These are phyloP conservation scores for Trilocha varians DNA, from an alignment of 2,888 invertebrate genomes.

Conservation along the genomic window DNA sequence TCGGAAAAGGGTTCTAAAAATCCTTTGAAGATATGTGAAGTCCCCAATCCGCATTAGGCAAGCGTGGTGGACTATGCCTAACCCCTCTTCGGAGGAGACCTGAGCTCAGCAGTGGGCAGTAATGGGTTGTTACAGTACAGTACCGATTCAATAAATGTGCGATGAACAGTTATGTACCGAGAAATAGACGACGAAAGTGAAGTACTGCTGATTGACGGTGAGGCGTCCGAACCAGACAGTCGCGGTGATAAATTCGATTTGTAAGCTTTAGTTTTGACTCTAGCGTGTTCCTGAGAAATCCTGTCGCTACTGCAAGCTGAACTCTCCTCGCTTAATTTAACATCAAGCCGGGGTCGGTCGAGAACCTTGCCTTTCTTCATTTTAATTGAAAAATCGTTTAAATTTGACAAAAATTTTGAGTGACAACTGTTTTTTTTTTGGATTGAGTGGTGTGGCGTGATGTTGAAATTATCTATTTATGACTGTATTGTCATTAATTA, in stretches of 20 bases:
- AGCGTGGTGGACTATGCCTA: too few relatives aligned
- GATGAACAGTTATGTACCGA: too few relatives aligned
- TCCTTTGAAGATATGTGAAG: too few relatives aligned
- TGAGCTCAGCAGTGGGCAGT: too few relatives aligned
- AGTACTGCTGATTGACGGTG: conserved; percentile 11
- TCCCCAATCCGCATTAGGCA: too few relatives aligned
- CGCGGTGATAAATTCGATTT: conserved; percentile 9
- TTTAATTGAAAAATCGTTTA: not conserved
- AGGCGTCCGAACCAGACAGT: conserved; percentile 9
- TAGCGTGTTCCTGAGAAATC: conserved; percentile 19
- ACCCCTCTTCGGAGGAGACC: too few relatives aligned
- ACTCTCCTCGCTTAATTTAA: conserved; percentile 3
- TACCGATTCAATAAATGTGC: too few relatives aligned
- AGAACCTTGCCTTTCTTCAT: conserved; percentile 6
- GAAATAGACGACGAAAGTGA: conserved; percentile 23
- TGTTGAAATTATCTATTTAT: too few relatives aligned
- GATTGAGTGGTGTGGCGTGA: too few relatives aligned
- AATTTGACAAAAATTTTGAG: conserved; percentile 13
- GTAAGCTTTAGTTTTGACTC: conserved; percentile 7
- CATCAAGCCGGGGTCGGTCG: conserved; percentile 1
- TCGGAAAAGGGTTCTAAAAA: too few relatives aligned
- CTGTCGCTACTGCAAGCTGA: conserved; percentile 6
- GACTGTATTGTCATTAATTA: too few relatives aligned
- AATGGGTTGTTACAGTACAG: too few relatives aligned
- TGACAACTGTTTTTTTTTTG: not conserved